Conservation (phyloP, 2,113 vertebrate genomes). For the Hippolais icterina region DNA sequence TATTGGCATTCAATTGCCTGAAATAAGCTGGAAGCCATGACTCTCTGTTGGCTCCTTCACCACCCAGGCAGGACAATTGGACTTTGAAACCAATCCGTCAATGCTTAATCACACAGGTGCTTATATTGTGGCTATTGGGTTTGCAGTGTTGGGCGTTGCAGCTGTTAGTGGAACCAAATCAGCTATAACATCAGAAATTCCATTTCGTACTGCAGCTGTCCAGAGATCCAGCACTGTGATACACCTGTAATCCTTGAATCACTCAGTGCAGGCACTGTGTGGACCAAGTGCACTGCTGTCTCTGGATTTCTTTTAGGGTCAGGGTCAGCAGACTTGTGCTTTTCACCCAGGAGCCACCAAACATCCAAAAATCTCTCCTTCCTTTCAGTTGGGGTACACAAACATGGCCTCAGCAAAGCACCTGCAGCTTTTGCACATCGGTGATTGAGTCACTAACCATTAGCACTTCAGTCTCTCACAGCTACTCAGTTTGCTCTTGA, state of each 20-base stretch:
- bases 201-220: not conserved
- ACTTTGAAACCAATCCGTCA: not conserved
- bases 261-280: rapidly evolving
- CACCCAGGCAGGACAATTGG: not conserved
- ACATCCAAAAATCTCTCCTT: not conserved
- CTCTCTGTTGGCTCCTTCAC: not conserved
- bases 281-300: rapidly evolving
- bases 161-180: not conserved
- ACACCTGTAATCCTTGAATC: not conserved
- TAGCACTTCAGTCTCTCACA: not conserved
- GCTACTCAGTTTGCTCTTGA: not conserved
- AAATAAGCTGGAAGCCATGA: not conserved
- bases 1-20: not conserved
- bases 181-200: not conserved
- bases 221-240: not conserved
- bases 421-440: rapidly evolving
- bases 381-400: rapidly evolving
- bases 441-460: not conserved
- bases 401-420: not conserved
- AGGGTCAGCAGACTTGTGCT: not conserved
- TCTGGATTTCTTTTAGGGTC: not conserved
- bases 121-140: not conserved
- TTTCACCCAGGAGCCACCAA: not conserved
- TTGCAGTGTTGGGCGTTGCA: not conserved
- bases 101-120: not conserved